Conservation (phyloP, 2,113 vertebrate species). For the Amphilophus citrinellus region DNA sequence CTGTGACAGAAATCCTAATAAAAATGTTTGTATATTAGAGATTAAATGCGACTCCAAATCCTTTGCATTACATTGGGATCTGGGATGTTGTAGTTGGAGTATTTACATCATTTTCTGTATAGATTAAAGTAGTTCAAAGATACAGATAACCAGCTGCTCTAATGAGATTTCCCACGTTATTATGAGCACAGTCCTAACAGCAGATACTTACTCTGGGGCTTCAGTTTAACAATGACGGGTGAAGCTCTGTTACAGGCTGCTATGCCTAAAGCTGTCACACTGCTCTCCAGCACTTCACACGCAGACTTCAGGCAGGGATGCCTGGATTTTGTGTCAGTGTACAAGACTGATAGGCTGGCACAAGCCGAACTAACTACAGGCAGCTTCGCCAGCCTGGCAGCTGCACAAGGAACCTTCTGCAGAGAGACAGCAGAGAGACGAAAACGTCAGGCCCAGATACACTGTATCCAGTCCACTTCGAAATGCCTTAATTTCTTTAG, state of each 20-base stretch:
- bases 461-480: no score
- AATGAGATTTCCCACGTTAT: background rate
- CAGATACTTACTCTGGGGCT: constrained; percentile 88
- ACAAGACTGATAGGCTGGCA: constrained; percentile 81
- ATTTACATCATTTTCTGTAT: background rate
- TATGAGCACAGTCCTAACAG: background rate
- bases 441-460: background rate
- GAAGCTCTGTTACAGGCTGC: constrained; percentile 77
- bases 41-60: no score
- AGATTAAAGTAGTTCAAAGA: background rate
- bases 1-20: background rate
- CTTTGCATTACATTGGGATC: background rate
- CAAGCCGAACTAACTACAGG: constrained; percentile 88
- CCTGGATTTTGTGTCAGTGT: constrained; percentile 82
- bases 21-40: no score
- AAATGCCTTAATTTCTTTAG: background rate
- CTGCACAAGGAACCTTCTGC: constrained; percentile 78
- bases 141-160: background rate
- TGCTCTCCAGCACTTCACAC: constrained; percentile 80
- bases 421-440: background rate
- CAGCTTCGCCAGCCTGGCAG: constrained; percentile 81
- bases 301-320: constrained; percentile 84
- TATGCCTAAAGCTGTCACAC: constrained; percentile 79
- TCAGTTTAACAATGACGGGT: constrained; percentile 86
- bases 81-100: background rate